Evolutionary conservation across 2,797 vertebrate genomes (phyloP), one percentile per base, ranked within the genome.

Genomic region (Aphelocoma californica): DNA sequence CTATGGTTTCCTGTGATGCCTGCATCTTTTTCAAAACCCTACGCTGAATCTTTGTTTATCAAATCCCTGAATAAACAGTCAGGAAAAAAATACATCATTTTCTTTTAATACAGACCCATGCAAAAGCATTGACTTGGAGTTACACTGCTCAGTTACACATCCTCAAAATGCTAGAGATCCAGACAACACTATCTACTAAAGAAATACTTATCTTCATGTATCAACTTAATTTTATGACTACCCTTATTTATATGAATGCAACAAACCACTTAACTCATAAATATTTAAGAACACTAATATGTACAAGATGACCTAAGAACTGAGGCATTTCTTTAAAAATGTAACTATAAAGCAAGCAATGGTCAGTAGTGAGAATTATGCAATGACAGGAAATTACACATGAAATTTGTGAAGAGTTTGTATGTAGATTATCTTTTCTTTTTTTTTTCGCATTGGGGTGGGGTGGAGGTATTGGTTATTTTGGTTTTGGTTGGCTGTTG

Each of bases 11-110:
- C 56, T 16, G 31, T 16, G 18, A 72, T 24, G 18, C 9, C 69
- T 78, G 12, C 47, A 81, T 36, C 61, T 83, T 87, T 94, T 79
- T 66, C 70, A 91, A 86, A 91, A 81, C n/a, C 75, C 83, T 90
- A 32, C 0, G 1, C 47, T 60, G 17, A 62, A 75, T 48, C 58
- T 90, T 47, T 26, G 29, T 69, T 88, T 67, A 82, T 36, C 47
- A 86, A 88, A 77, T 21, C n/a, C 40, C 77, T 69, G 32, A 88
- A 81, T 71, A 74, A 87, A 44, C 19, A 69, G 34, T 57, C 51
- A 75, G 40, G 24, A 10, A 31, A 81, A 87, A 71, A 57, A 3
- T 0, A 6, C 9, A 9, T 17, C 2, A 21, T 78, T 88, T 93
- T 83, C 24, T 90, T 80, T 91, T 58, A 51, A 83, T 36, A 78